A percentile compares a stretch with the other conserved stretches of the same genome.
These are phyloP conservation scores for Zingel zingel DNA, from an alignment of 2,113 vertebrate genomes.

Conservation along the genomic window DNA sequence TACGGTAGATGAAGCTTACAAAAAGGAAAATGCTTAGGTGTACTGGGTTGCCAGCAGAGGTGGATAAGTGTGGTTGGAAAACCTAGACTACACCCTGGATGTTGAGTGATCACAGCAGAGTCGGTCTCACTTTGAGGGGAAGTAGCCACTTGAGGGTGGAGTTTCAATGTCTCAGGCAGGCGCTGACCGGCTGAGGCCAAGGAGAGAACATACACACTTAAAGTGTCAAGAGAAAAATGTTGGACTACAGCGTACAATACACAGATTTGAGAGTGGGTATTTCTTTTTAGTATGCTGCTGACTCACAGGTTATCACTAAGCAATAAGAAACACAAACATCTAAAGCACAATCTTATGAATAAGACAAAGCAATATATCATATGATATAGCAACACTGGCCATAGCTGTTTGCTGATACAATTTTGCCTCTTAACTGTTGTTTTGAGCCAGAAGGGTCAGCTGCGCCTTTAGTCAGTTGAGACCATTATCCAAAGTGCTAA, in stretches of 20 bases:
- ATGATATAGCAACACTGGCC: background rate
- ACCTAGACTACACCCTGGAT: conserved; percentile 53
- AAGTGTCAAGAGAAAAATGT: conserved; percentile 11
- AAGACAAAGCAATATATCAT: conserved; percentile 37
- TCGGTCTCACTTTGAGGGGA: conserved; percentile 17
- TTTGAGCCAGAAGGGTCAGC: conserved; percentile 17
- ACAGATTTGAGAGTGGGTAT: background rate
- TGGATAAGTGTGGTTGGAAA: conserved; percentile 61
- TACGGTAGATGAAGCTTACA: background rate
- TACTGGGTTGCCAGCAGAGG: conserved; percentile 36
- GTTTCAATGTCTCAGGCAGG: conserved; percentile 37
- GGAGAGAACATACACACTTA: conserved; percentile 4
- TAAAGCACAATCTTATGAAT: conserved; percentile 18
- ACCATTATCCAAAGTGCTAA: conserved; percentile 38
- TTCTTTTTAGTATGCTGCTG: background rate
- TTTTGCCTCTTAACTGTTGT: conserved; percentile 32
- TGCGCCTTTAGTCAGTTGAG: conserved; percentile 2
- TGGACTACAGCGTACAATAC: background rate
- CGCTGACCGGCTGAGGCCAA: background rate
- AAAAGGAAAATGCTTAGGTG: conserved; percentile 59
- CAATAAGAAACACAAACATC: background rate
- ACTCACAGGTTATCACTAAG: background rate
- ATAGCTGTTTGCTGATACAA: conserved; percentile 27
- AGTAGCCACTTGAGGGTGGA: conserved; percentile 18
- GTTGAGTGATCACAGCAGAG: conserved; percentile 45